Evolutionary conservation across 2,888 invertebrate genomes (phyloP), one percentile per base, ranked within the genome.

Genomic region (Caradrina kadenii): DNA sequence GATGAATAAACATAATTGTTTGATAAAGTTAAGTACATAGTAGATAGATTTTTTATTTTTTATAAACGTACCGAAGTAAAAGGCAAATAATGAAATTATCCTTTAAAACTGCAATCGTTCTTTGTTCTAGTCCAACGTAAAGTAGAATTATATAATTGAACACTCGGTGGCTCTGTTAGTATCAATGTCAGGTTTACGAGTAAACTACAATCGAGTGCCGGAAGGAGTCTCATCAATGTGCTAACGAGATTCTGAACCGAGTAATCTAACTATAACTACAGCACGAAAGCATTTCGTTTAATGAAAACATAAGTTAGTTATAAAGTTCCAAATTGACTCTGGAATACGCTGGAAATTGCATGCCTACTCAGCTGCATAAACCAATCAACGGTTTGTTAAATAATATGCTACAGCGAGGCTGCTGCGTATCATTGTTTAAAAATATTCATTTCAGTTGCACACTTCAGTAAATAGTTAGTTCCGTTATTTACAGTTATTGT

Each of bases 211-310:
- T 67, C 66, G 65, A 63, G 63, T 26, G 56, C 63, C 63, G 75
- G 75, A 74, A 70, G 59, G 56, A 42, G 50, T 39, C 77, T 78
- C 75, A 75, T 78, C 79, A 79, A 79, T 66, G 77, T 74, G 70
- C 77, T 77, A 79, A 77, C 65, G 79, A 79, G 79, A 79, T 79
- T 74, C 65, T 61, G 60, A 65, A 66, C 74, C 13, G 50, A 60
- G 60, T 15, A 60, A 48, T 39, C 52, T 31, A 63, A 56, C 21
- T 52, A 52, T 52, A 52, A 61, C n/a, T 49, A 63, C 26, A 55
- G 35, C 56, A 63, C 62, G 31, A 59, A 11, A 60, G 49, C 55
- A 19, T 73, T 64, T 49, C 56, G 60, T 73, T 58, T 63, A 76
- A 77, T 69, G 48, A 69, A 73, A 63, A 63, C 52, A 65, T 69